A percentile compares a stretch with the other conserved stretches of the same genome.
Conservation (phyloP, 2,113 vertebrate species). For the western clawed frog (Xenopus tropicalis) region DNA sequence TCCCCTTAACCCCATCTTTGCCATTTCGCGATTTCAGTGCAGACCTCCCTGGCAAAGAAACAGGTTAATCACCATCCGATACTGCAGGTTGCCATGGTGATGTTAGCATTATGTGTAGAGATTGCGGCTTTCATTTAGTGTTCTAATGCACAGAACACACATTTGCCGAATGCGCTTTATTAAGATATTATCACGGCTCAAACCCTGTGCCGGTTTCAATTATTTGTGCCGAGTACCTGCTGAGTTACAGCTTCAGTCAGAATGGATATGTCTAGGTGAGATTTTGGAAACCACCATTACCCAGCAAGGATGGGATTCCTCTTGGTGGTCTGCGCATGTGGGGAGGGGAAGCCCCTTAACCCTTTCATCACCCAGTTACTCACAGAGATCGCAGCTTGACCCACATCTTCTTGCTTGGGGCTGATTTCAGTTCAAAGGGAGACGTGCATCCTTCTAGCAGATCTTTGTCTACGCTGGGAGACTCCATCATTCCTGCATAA, state of each 20-base stretch:
- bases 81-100: slow-evolving; percentile 38
- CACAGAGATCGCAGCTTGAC: slow-evolving; percentile 69
- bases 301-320: slow-evolving; percentile 39
- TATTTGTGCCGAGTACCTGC: neutral
- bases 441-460: slow-evolving; percentile 61
- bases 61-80: slow-evolving; percentile 29
- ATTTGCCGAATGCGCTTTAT: slow-evolving; percentile 1
- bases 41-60: slow-evolving; percentile 1
- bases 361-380: slow-evolving; percentile 48
- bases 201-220: neutral
- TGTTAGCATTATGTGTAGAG: slow-evolving; percentile 28
- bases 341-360: slow-evolving; percentile 44
- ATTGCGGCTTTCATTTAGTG: slow-evolving; percentile 20
- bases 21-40: neutral
- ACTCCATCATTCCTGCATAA: slow-evolving; percentile 48
- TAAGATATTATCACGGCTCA: neutral
- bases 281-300: slow-evolving; percentile 21
- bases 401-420: slow-evolving; percentile 69
- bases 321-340: slow-evolving; percentile 44
- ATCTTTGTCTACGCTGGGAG: slow-evolving; percentile 49
- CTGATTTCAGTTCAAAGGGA: slow-evolving; percentile 63
- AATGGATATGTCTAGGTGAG: slow-evolving; percentile 21
- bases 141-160: slow-evolving; percentile 8
- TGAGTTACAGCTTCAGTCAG: neutral
- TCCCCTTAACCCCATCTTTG: neutral